Conservation (phyloP, 1,140 invertebrate genomes). For the Trypoxylus dichotomus region DNA sequence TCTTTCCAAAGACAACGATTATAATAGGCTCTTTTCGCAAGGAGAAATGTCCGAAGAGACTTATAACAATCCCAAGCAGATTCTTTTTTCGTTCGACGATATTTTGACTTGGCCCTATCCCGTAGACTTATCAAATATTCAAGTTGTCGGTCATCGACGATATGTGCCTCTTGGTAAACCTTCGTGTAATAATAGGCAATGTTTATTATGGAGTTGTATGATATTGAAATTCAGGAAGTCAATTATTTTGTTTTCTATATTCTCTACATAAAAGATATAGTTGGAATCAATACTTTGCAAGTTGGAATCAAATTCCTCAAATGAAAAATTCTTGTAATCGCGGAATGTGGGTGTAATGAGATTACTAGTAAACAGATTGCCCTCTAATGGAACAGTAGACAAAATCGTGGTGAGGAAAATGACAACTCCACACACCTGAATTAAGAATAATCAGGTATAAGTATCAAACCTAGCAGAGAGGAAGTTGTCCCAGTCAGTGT, state of each 20-base stretch:
- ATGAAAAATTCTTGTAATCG: background rate
- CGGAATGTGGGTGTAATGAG: background rate
- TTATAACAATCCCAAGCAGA: background rate
- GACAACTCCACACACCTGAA: background rate
- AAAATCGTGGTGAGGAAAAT: background rate
- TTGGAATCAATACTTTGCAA: background rate
- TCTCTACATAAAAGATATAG: background rate
- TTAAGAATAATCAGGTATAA: background rate
- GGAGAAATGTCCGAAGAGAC: background rate
- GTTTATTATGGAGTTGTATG: background rate
- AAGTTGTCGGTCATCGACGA: background rate
- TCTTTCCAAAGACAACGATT: background rate
- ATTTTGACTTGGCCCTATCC: background rate
- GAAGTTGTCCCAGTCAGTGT: background rate
- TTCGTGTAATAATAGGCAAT: background rate
- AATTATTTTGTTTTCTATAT: background rate
- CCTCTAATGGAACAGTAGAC: background rate
- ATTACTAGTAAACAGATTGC: too few relatives aligned
- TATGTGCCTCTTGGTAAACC: background rate
- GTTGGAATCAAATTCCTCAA: background rate
- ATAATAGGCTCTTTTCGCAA: background rate
- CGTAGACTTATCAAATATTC: background rate
- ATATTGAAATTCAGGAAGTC: background rate
- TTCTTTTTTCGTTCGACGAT: background rate
- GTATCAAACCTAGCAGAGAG: background rate